Conservation (phyloP, 2,888 invertebrate species). For the Dynastes hyllus region DNA sequence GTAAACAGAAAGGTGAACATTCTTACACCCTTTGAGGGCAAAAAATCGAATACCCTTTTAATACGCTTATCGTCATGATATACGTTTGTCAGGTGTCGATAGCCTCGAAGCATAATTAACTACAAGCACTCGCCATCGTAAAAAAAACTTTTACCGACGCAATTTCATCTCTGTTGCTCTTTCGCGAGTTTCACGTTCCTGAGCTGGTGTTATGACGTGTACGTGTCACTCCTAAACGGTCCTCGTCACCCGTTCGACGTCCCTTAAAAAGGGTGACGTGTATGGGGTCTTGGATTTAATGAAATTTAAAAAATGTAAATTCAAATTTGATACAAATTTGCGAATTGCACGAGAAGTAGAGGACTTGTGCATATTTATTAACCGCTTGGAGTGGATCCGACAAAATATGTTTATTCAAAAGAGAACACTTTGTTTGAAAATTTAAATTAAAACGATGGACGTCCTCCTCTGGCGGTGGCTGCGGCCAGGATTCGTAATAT, state of each 20-base stretch:
- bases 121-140: conserved; percentile 25
- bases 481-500: conserved; percentile 52
- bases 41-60: conserved; percentile 55
- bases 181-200: not conserved
- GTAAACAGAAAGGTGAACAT: conserved; percentile 58
- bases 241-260: not conserved
- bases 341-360: conserved; percentile 62
- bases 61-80: conserved; percentile 54
- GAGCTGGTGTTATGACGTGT: conserved; percentile 10
- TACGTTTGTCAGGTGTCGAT: conserved; percentile 53
- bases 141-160: conserved; percentile 20
- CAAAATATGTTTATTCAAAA: conserved; percentile 69
- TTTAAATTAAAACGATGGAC: conserved; percentile 66
- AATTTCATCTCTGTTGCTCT: conserved; percentile 6
- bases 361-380: conserved; percentile 69
- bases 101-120: conserved; percentile 26
- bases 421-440: conserved; percentile 65
- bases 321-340: conserved; percentile 68
- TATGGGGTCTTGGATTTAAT: conserved; percentile 56
- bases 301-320: conserved; percentile 68
- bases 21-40: conserved; percentile 51
- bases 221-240: conserved; percentile 21
- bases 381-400: conserved; percentile 62
- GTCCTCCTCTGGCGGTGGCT: conserved; percentile 33
- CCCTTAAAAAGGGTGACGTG: not conserved